Base-by-base conservation (phyloP, 2,797 vertebrate species). In the Taenioides sp. region DNA sequence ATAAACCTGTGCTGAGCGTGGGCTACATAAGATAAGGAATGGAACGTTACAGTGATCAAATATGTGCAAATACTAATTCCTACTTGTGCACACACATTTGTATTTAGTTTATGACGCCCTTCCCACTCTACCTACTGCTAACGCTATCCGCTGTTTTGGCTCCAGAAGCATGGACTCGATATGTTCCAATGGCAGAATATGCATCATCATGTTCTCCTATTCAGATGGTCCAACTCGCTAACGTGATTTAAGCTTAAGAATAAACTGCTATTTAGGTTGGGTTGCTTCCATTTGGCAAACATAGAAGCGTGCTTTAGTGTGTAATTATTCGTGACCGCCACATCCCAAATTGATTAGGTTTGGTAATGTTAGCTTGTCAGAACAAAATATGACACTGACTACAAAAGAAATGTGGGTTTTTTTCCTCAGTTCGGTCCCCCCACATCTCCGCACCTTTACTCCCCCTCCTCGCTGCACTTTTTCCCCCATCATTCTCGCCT, bases 181-280 rank as follows among this genome's bases (percentile, higher is more conserved):
- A 86, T 75, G 81, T 88, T 89, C 84, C 83, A 75, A 73, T 82
- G 83, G 65, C 81, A 88, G 82, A 85, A 91, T 88, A 85, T 89
- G 84, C 87, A 87, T 87, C 83, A 90, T 80, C 81, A 86, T 89
- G 87, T 88, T 77, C 82, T 85, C 75, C 73, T 86, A 85, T 49
- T 90, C 86, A 91, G 82, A 78, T 80, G 73, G 78, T 79, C 83
- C 81, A 60, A 81, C 70, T 70, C 28, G 67, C 70, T 88, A 90
- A 88, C 87, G 84, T 87, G 86, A 91, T 92, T 90, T 88, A 86
- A 74, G 86, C 79, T 91, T 89, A 87, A 80, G 83, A 88, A 86
- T 86, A 88, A 87, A 90, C 86, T 80, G 67, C 72, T 92, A 88
- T 92, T 92, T 91, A 85, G 84, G 84, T 88, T 88, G 77, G 88